phyloP scores from a whole-genome alignment of 2,888 invertebrate genomes.

The Scrobipalpa costella region DNA sequence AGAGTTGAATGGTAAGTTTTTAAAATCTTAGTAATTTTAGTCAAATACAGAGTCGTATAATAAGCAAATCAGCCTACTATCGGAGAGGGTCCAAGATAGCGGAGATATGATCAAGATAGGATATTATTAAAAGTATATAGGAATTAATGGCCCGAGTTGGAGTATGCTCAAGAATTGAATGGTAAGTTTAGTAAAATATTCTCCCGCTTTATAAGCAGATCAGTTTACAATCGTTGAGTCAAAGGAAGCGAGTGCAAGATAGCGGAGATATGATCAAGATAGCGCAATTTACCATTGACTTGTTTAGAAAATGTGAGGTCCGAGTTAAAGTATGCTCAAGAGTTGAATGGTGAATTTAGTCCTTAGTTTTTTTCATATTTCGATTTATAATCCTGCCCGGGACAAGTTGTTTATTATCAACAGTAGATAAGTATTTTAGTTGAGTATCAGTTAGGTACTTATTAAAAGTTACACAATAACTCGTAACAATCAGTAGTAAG shows the following conservation, averaged over 20 bases:
- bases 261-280: constrained; percentile 49
- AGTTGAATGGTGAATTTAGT: too few relatives aligned
- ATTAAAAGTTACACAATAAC: too few relatives aligned
- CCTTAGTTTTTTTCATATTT: too few relatives aligned
- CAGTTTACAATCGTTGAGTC: constrained; percentile 53
- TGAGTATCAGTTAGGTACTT: too few relatives aligned
- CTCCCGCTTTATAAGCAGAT: constrained; percentile 61
- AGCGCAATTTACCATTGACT: constrained; percentile 51
- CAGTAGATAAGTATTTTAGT: too few relatives aligned
- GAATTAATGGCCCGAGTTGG: constrained; percentile 53
- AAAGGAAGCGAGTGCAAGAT: constrained; percentile 39
- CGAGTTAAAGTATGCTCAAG: constrained; percentile 39
- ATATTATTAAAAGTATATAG: constrained; percentile 52
- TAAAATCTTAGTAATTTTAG: too few relatives aligned
- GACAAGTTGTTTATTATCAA: too few relatives aligned
- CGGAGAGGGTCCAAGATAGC: constrained; percentile 48
- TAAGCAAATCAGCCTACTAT: constrained; percentile 56
- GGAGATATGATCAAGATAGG: constrained; percentile 47
- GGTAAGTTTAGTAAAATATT: constrained; percentile 41
- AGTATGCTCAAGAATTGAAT: constrained; percentile 45
- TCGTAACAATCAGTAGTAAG: too few relatives aligned
- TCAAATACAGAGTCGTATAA: too few relatives aligned
- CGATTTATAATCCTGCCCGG: too few relatives aligned
- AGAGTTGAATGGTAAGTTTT: too few relatives aligned
- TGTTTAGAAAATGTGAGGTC: constrained; percentile 61